Evolutionary conservation across 1,140 invertebrate species (phyloP).

Genomic region (Tetramorium parvispinum): DNA sequence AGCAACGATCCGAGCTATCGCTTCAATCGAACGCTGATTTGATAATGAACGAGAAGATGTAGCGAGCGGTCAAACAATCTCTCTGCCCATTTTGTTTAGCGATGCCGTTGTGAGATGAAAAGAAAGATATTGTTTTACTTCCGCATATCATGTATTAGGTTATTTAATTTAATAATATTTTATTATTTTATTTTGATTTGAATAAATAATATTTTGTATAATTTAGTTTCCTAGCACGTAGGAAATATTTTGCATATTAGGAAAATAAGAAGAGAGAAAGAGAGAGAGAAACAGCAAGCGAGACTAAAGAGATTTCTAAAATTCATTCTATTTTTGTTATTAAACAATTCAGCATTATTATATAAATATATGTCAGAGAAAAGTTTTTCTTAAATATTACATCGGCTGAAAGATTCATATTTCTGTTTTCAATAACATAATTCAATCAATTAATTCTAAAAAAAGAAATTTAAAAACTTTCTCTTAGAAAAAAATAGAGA

Average conservation of each 20-base stretch:
- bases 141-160: neutral
- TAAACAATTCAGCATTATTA: neutral
- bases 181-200: neutral
- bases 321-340: neutral
- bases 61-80: neutral
- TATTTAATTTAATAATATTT: conserved; percentile 23
- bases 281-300: neutral
- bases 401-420: neutral
- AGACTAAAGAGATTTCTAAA: neutral
- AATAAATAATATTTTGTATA: neutral
- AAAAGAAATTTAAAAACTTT: neutral
- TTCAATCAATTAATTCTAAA: neutral
- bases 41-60: neutral
- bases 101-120: neutral
- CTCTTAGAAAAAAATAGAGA: neutral
- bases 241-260: neutral
- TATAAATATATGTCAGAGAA: neutral
- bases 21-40: neutral
- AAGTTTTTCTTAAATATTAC: neutral
- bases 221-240: neutral
- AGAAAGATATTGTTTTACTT: neutral
- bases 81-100: neutral
- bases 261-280: neutral
- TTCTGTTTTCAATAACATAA: neutral
- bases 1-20: neutral